Conservation (phyloP, 2,797 vertebrate species). For the Bucorvus abyssinicus region DNA sequence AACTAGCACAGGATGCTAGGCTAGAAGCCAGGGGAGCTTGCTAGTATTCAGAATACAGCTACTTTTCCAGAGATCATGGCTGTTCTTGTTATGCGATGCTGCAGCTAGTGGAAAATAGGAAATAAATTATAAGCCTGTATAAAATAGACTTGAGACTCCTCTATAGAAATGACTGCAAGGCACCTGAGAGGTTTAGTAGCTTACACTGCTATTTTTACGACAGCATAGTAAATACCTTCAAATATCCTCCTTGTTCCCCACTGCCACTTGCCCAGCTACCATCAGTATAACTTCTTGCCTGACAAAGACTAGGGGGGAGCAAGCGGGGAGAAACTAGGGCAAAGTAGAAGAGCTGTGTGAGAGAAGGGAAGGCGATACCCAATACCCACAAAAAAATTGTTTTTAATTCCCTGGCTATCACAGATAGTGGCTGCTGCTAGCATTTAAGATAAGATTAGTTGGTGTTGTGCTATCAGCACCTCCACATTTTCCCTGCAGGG, state of each 20-base stretch:
- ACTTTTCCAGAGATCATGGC: neutral
- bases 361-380: conserved; percentile 58
- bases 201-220: conserved; percentile 58
- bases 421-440: conserved; percentile 84
- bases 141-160: conserved; percentile 55
- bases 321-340: conserved; percentile 66
- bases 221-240: conserved; percentile 62
- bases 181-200: conserved; percentile 64
- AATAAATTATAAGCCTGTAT: conserved; percentile 46
- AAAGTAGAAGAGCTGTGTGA: conserved; percentile 59
- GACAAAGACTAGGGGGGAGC: conserved; percentile 49
- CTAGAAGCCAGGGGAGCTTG: neutral
- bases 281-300: conserved; percentile 35
- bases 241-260: neutral
- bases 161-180: conserved; percentile 62
- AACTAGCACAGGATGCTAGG: neutral
- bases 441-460: conserved; percentile 89
- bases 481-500: conserved; percentile 88
- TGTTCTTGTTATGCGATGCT: neutral
- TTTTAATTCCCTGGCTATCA: conserved; percentile 86
- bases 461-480: conserved; percentile 84
- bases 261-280: conserved; percentile 47
- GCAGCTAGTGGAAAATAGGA: conserved; percentile 30
- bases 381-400: conserved; percentile 81
- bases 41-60: neutral